These are phyloP conservation scores for Tragopan temminckii DNA, from an alignment of 2,797 vertebrate species.

Conservation along the genomic window DNA sequence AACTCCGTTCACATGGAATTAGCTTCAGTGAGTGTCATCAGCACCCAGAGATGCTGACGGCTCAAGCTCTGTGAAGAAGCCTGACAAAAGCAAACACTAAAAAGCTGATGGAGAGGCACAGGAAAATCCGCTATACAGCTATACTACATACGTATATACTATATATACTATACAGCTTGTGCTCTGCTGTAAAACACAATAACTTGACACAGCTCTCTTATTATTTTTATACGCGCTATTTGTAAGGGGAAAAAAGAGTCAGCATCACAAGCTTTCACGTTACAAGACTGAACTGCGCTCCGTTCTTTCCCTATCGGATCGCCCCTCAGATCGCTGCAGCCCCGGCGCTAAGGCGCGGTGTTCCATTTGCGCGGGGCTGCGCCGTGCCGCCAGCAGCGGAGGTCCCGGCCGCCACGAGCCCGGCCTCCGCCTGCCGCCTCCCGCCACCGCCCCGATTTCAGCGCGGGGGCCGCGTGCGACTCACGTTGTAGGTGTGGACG, in stretches of 20 bases:
- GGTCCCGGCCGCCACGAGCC: no score
- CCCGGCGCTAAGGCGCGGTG: no score
- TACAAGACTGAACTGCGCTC: rapidly evolving
- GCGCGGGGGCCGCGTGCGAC: slow-evolving; percentile 32
- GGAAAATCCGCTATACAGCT: no score
- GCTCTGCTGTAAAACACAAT: rapidly evolving
- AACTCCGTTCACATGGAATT: no score
- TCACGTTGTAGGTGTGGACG: slow-evolving; percentile 95
- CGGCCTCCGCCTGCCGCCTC: not conserved
- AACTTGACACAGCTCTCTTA: rapidly evolving
- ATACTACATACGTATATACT: no score
- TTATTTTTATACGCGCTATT: rapidly evolving
- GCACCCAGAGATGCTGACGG: no score
- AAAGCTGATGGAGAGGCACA: rapidly evolving
- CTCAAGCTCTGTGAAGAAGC: not conserved
- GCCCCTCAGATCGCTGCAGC: rapidly evolving
- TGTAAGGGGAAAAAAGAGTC: not conserved
- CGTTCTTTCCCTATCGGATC: rapidly evolving
- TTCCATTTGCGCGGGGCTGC: rapidly evolving
- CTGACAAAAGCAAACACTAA: rapidly evolving
- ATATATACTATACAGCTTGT: not conserved
- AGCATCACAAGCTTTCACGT: rapidly evolving
- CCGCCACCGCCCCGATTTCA: not conserved
- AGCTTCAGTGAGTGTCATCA: no score
- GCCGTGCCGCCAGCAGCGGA: not conserved